Evolutionary conservation across 2,888 invertebrate genomes (phyloP).

Genomic region (Acanthosoma haemorrhoidale): DNA sequence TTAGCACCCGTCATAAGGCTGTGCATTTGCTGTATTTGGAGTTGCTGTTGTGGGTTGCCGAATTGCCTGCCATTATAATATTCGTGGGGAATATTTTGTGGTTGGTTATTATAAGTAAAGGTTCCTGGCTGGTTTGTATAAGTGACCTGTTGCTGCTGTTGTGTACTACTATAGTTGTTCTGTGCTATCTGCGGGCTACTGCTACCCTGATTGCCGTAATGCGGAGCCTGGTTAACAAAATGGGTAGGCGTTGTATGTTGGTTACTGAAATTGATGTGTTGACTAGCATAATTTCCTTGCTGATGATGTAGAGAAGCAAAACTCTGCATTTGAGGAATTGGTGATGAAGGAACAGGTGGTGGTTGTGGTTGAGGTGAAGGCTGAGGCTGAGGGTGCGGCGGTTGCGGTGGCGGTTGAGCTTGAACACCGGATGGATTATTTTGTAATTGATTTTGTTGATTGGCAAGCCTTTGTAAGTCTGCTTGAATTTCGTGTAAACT

Average conservation of each 20-base stretch:
- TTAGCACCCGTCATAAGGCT: slow-evolving; percentile 38
- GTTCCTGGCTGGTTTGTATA: slow-evolving; percentile 13
- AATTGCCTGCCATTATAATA: slow-evolving; percentile 34
- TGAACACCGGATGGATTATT: slow-evolving; percentile 37
- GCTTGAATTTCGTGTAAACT: slow-evolving; percentile 90
- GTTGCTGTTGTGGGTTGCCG: slow-evolving; percentile 28
- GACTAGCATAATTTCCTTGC: slow-evolving; percentile 31
- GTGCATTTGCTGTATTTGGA: slow-evolving; percentile 43
- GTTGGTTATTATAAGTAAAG: slow-evolving; percentile 14
- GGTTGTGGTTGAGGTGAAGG: slow-evolving; percentile 51
- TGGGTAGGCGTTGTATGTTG: slow-evolving; percentile 31
- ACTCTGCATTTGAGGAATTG: slow-evolving; percentile 52
- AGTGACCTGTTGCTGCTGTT: slow-evolving; percentile 23
- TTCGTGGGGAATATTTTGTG: slow-evolving; percentile 29
- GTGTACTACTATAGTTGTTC: background rate
- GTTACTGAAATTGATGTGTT: slow-evolving; percentile 37
- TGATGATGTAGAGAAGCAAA: slow-evolving; percentile 40
- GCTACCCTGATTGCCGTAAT: background rate
- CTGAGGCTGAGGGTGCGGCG: background rate
- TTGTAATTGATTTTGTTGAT: slow-evolving; percentile 73
- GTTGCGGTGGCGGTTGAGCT: background rate
- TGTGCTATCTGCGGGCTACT: background rate
- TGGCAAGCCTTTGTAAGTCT: slow-evolving; percentile 84
- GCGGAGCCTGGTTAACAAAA: background rate
- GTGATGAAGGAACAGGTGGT: too few relatives aligned